These are phyloP conservation scores for Puffinus mauretanicus DNA, from an alignment of 2,113 vertebrate genomes.

Conservation along the genomic window DNA sequence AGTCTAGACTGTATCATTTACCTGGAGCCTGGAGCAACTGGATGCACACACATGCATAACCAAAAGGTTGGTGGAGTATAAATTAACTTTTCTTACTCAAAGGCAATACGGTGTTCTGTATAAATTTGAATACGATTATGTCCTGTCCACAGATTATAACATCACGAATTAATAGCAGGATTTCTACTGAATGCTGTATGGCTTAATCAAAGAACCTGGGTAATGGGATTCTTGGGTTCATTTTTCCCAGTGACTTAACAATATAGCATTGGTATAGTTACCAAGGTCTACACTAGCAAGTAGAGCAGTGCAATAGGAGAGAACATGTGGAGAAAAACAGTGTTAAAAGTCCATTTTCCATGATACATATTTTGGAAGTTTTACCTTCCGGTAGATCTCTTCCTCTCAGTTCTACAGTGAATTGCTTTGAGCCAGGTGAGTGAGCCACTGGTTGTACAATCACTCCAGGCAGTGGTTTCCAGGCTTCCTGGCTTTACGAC, in stretches of 20 bases:
- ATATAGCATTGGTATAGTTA: background rate
- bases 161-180: background rate
- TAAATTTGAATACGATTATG: background rate
- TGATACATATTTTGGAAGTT: background rate
- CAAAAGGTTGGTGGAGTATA: background rate
- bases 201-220: background rate
- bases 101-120: background rate
- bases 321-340: background rate
- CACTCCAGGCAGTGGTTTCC: background rate
- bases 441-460: background rate
- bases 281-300: background rate
- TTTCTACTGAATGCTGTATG: background rate
- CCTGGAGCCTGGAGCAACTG: slow-evolving; percentile 8
- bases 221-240: background rate
- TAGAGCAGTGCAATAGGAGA: background rate
- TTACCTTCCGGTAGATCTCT: background rate
- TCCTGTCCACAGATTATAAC: background rate
- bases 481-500: background rate
- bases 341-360: background rate
- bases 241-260: background rate
- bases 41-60: background rate
- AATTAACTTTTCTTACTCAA: slow-evolving; percentile 49
- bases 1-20: slow-evolving; percentile 37
- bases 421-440: background rate
- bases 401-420: background rate